Percentiles rank a stretch among this genome's conserved stretches.
Conservation (phyloP, 1,140 invertebrate species). For the Ceratina australensis region DNA sequence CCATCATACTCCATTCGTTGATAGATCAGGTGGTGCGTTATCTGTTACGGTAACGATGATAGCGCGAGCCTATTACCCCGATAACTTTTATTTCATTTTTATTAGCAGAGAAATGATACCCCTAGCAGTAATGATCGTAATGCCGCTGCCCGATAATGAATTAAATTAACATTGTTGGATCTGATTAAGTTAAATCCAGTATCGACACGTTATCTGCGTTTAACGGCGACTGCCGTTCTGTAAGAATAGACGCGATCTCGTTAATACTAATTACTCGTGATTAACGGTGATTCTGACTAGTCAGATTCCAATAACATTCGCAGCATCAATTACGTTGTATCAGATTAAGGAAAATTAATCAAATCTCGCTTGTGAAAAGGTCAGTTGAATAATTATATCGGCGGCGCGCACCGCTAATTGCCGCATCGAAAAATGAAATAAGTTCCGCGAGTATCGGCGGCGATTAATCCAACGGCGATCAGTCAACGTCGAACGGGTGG, state of each 20-base stretch:
- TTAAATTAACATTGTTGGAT: not conserved
- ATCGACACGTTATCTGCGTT: not conserved
- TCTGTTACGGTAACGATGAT: slow-evolving; percentile 25
- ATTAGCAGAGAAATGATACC: too few species aligned
- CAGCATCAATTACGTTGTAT: slow-evolving; percentile 15
- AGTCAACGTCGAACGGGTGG: slow-evolving; percentile 33
- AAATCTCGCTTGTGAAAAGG: not conserved
- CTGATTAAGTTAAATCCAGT: too few species aligned
- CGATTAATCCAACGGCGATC: slow-evolving; percentile 39
- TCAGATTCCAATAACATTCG: not conserved
- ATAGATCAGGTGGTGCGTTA: slow-evolving; percentile 39
- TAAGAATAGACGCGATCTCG: too few species aligned
- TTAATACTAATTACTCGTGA: not conserved
- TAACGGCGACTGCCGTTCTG: too few species aligned
- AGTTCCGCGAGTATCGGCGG: slow-evolving; percentile 29
- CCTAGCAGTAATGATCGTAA: too few species aligned
- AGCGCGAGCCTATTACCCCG: slow-evolving; percentile 7
- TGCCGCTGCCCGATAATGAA: too few species aligned
- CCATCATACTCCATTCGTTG: slow-evolving; percentile 44
- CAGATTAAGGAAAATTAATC: slow-evolving; percentile 34
- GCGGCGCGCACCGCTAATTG: slow-evolving; percentile 14
- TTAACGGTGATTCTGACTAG: not conserved
- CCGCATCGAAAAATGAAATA: slow-evolving; percentile 37
- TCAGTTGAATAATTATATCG: slow-evolving; percentile 32
- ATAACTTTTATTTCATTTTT: slow-evolving; percentile 18